Evolutionary conservation across 2,888 invertebrate genomes (phyloP), one percentile per base, ranked within the genome.

Genomic region (Apocheima hispidaria): DNA sequence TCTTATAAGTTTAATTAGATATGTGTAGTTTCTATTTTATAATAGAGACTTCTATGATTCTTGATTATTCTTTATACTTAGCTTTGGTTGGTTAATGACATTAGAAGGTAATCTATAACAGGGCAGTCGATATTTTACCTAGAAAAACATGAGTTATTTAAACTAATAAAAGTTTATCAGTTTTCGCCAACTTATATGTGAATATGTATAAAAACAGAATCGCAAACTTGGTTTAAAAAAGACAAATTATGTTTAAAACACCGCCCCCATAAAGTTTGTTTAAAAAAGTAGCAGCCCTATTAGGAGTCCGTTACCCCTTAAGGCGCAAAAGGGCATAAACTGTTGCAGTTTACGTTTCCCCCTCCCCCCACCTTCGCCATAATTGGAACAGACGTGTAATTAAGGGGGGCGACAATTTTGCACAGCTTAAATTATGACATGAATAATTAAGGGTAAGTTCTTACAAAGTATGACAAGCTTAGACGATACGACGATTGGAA

Each of bases 301-400:
- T 35, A 28, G n/a, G n/a, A 44, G n/a, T 30, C 49, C 55, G 58
- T 55, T 50, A 63, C 21, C 35, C 46, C 14, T 20, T 18, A 14
- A 46, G 55, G 52, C 61, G 57, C 44, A 62, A 69, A 56, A 65
- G 54, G 35, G 57, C 49, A 52, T 65, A 60, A 77, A 77, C 65
- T 76, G 74, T 73, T 77, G 79, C 82, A 81, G 68, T 75, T 74
- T 66, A 70, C 62, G 56, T 54, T 49, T 5, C 38, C 44, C n/a
- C 35, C 21, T 48, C 38, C 21, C 43, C 10, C 35, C 16, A 21
- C 30, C 26, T 18, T 20, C 57, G 63, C 53, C 53, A 63, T 77
- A 73, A 81, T 75, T 71, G 72, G 43, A 50, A 54, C 36, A 54
- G 68, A 72, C 67, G 73, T 74, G 78, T 79, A 79, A 76, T 72